Evolutionary conservation across 2,888 invertebrate species (phyloP), one percentile per base, ranked within the genome.

Genomic region (Drosophila antonietae): DNA sequence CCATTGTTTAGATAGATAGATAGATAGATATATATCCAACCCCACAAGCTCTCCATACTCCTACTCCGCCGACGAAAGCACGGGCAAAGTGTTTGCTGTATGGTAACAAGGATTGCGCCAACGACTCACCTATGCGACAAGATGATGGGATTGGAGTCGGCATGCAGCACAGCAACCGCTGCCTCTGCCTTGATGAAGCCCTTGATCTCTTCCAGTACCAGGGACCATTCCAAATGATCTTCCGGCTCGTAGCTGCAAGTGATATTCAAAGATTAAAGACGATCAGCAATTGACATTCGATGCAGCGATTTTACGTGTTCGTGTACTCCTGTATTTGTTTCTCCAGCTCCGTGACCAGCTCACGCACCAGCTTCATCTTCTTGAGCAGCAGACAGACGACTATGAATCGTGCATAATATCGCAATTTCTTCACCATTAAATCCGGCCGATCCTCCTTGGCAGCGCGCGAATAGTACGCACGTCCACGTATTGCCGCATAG

Each of bases 291-390:
- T 14, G 31, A 37, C 12, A 37, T 15, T 35, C 14, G 20, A 15
- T n/a, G 18, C 28, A 9, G 12, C 9, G 9, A 31, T 64, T 88
- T 90, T 91, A 93, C 93, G 97, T 97, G 91, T 96, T 96, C 51
- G 97, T 98, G 93, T 99, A 99, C 93, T 98, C 98, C 91, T 97
- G 96, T 89, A 99, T 98, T 93, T 98, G 98, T 91, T 96, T 96
- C 90, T 98, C 97, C 89, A 99, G 94, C 93, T 99, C 99, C 93
- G 96, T 95, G 62, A 98, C 96, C 79, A 99, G 94, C 93, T 99
- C 98, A 68, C 96, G 94, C 62, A 99, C 98, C 83, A 98, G 94
- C 92, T 98, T 97, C 95, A 98, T 96, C 93, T 98, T 97, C 93
- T 98, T 97, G 78, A 99, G 94, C 88, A 99, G 94, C 86, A 99